Percentiles rank a stretch among this genome's conserved stretches.
phyloP scores from a whole-genome alignment of 1,140 invertebrate genomes.

The Eueides isabella region DNA sequence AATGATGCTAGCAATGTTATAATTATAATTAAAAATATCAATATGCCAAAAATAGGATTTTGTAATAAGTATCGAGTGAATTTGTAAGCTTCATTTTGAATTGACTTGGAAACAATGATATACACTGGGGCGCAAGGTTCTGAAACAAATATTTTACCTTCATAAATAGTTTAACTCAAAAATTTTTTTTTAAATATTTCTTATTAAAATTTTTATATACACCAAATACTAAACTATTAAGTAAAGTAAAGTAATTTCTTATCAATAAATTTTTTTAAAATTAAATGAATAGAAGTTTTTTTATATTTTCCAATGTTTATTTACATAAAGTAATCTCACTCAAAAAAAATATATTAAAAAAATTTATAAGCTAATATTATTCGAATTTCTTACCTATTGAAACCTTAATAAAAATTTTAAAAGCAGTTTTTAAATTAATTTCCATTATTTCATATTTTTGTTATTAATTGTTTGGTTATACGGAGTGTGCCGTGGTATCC shows the following conservation, averaged over 20 bases:
- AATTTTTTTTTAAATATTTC: neutral
- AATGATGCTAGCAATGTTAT: constrained; percentile 30
- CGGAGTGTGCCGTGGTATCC: too few relatives aligned
- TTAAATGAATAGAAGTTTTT: too few relatives aligned
- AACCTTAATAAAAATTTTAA: constrained; percentile 44
- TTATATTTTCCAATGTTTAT: too few relatives aligned
- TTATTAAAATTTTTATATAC: too few relatives aligned
- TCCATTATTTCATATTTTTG: constrained; percentile 46
- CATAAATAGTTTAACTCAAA: neutral
- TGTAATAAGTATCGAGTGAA: constrained; percentile 35
- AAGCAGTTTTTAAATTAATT: constrained; percentile 53
- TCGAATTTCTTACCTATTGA: constrained; percentile 47
- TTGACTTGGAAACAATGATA: neutral
- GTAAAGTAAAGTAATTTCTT: too few relatives aligned
- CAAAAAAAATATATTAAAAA: neutral
- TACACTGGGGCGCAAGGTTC: constrained; percentile 29
- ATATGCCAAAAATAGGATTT: constrained; percentile 49
- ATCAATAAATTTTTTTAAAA: too few relatives aligned
- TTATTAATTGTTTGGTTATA: neutral
- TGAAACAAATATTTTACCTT: constrained; percentile 43
- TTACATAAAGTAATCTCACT: too few relatives aligned
- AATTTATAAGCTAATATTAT: neutral
- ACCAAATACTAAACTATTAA: too few relatives aligned
- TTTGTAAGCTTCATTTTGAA: constrained; percentile 21
- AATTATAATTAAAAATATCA: constrained; percentile 38